Conservation (phyloP, 2,113 vertebrate species). For the Pseudorhombus dupliciocellatus region DNA sequence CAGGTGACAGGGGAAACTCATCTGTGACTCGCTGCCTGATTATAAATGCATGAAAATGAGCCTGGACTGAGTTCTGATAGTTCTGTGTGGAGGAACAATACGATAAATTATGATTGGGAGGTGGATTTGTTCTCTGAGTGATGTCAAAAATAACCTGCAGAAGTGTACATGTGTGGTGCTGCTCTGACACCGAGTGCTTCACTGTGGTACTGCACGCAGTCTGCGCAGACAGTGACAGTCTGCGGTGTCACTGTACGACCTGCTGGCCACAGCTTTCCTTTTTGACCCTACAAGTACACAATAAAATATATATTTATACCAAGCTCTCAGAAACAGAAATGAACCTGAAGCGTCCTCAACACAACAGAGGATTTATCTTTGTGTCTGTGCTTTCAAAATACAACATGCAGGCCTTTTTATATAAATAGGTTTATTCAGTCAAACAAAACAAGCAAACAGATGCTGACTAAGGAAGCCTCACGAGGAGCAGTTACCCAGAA, state of each 20-base stretch:
- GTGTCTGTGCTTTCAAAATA: not conserved
- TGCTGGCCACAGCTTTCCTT: not conserved
- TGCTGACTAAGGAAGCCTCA: constrained; percentile 43
- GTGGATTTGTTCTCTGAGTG: too few species aligned
- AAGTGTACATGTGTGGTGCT: constrained; percentile 2
- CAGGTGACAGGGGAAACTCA: too few species aligned
- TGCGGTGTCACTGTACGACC: constrained; percentile 27
- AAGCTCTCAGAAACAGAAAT: too few species aligned
- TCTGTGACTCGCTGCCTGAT: too few species aligned
- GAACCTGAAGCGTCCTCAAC: too few species aligned
- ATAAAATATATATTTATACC: not conserved
- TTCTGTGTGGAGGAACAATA: too few species aligned
- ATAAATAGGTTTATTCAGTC: too few species aligned
- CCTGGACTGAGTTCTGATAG: too few species aligned
- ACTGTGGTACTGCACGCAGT: constrained; percentile 22
- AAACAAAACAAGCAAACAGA: constrained; percentile 38
- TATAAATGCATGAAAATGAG: too few species aligned
- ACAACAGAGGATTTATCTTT: too few species aligned
- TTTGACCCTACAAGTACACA: not conserved
- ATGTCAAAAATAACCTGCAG: not conserved
- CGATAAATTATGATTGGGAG: too few species aligned
- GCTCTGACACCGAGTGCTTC: constrained; percentile 33
- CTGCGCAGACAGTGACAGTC: too few species aligned
- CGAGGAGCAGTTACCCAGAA: constrained; percentile 16
- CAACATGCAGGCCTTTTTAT: not conserved